Conservation (phyloP, 2,797 vertebrate genomes). For the Sphenopsis melanotis region DNA sequence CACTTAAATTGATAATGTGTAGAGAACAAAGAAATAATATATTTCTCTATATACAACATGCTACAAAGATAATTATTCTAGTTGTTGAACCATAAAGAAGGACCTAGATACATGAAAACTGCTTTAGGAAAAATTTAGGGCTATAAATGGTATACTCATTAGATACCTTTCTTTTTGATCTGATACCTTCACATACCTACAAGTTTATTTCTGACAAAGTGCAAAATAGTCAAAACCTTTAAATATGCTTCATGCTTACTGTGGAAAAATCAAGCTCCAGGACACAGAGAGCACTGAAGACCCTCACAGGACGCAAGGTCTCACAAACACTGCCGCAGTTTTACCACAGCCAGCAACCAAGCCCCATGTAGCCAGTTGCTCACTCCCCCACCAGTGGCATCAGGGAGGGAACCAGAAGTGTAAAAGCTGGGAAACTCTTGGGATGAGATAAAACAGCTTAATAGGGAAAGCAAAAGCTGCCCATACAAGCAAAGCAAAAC, state of each 20-base stretch:
- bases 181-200: background rate
- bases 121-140: background rate
- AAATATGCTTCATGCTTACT: background rate
- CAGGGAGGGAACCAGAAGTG: background rate
- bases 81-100: background rate
- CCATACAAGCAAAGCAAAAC: background rate
- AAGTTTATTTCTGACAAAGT: background rate
- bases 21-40: background rate
- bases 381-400: background rate
- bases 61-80: background rate
- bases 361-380: accelerated
- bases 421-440: background rate
- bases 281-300: background rate
- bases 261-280: background rate
- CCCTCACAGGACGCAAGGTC: background rate
- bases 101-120: background rate
- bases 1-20: background rate
- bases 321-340: background rate
- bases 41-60: background rate
- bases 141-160: background rate
- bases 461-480: background rate
- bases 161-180: background rate
- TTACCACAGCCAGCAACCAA: background rate
- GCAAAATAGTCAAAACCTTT: background rate
- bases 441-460: background rate